These are phyloP conservation scores for Muraenolepis orangiensis DNA, from an alignment of 2,797 vertebrate genomes.

Conservation along the genomic window DNA sequence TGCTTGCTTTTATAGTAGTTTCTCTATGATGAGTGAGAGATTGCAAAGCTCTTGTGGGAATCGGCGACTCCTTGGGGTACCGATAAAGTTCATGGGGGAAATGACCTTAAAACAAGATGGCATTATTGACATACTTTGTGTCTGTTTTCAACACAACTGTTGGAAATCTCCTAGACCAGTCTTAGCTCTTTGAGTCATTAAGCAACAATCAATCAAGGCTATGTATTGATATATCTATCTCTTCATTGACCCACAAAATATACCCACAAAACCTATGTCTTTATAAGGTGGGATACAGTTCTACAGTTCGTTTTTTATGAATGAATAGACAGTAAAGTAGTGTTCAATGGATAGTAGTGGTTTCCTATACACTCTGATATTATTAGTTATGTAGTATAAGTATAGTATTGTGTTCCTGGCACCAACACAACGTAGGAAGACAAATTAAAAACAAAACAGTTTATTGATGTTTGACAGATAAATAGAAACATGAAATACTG, in stretches of 20 bases:
- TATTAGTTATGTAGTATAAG: not conserved
- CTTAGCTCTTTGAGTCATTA: not conserved
- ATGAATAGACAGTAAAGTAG: not conserved
- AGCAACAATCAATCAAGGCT: not conserved
- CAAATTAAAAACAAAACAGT: not conserved
- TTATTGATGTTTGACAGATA: conserved; percentile 40
- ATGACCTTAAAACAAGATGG: not conserved
- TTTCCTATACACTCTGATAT: not conserved
- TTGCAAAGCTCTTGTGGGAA: too few relatives aligned
- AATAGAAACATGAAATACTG: conserved; percentile 12
- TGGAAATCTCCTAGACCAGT: not conserved
- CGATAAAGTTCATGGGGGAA: not conserved
- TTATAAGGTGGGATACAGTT: not conserved
- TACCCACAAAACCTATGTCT: too few relatives aligned
- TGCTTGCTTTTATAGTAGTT: not conserved
- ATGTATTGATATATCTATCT: not conserved
- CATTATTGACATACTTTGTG: not conserved
- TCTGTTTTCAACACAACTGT: not conserved
- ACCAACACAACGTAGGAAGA: not conserved
- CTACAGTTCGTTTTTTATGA: not conserved
- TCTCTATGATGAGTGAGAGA: too few relatives aligned
- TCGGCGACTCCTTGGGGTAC: too few relatives aligned
- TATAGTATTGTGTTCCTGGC: not conserved
- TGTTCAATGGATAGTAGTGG: not conserved
- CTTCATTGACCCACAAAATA: not conserved